A percentile compares a stretch with the other conserved stretches of the same genome.
Conservation (phyloP, 2,888 invertebrate species). For the Noctua janthe region DNA sequence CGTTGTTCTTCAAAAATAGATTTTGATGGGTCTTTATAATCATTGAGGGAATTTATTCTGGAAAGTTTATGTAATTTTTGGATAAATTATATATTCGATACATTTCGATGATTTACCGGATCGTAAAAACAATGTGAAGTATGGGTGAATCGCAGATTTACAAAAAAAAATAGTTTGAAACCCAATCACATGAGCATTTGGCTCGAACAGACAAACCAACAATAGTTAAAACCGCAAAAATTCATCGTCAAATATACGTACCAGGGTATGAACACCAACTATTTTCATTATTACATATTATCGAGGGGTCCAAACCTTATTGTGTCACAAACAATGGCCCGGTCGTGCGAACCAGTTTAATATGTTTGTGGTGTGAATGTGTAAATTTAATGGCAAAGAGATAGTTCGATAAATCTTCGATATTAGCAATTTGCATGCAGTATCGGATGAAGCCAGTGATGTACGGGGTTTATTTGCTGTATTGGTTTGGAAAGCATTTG, state of each 20-base stretch:
- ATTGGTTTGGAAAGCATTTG: not conserved
- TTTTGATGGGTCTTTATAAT: not conserved
- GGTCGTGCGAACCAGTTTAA: slow-evolving; percentile 49
- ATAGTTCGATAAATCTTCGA: slow-evolving; percentile 63
- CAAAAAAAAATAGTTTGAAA: not conserved
- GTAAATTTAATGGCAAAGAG: slow-evolving; percentile 61
- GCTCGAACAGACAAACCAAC: not conserved
- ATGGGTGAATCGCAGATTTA: not conserved
- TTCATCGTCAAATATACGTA: slow-evolving; percentile 9
- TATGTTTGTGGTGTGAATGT: slow-evolving; percentile 54
- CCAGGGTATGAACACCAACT: slow-evolving; percentile 30
- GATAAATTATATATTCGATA: too few relatives aligned
- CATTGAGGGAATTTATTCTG: not conserved
- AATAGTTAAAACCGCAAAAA: slow-evolving; percentile 22
- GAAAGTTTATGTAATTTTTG: not conserved
- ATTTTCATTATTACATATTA: slow-evolving; percentile 54
- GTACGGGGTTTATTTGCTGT: slow-evolving; percentile 43
- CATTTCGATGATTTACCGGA: not conserved
- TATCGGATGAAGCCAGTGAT: slow-evolving; percentile 52
- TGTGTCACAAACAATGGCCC: slow-evolving; percentile 54
- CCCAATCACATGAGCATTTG: not conserved
- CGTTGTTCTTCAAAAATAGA: not conserved
- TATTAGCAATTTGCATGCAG: slow-evolving; percentile 67
- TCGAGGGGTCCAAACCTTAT: slow-evolving; percentile 31
- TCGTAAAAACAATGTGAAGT: not conserved